Percentiles rank a stretch among this genome's conserved stretches.
Conservation (phyloP, 2,797 vertebrate genomes). For the Labroides dimidiatus region DNA sequence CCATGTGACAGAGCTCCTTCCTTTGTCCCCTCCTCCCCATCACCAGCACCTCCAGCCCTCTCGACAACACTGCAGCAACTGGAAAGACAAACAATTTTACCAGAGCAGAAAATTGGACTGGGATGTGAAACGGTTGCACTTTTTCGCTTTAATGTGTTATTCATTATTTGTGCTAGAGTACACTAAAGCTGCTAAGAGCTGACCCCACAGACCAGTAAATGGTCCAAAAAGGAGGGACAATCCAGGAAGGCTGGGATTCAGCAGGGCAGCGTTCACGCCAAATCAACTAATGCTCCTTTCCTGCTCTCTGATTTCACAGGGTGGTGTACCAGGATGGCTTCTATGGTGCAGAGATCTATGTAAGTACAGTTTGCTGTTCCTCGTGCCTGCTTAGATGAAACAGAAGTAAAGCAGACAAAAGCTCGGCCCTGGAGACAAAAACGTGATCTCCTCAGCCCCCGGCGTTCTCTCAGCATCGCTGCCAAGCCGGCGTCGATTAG, state of each 20-base stretch:
- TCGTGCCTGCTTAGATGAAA: conserved; percentile 62
- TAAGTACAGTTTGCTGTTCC: conserved; percentile 83
- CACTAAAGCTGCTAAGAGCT: conserved; percentile 47
- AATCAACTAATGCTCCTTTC: conserved; percentile 53
- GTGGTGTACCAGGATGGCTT: conserved; percentile 97
- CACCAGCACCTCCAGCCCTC: conserved; percentile 32
- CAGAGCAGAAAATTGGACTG: conserved; percentile 77
- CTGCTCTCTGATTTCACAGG: conserved; percentile 80
- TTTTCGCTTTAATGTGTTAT: conserved; percentile 69
- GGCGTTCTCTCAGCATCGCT: conserved; percentile 51
- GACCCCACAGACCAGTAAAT: conserved; percentile 55
- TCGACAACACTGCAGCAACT: conserved; percentile 65
- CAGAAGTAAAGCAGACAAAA: conserved; percentile 65
- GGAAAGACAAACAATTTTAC: conserved; percentile 77
- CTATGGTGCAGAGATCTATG: conserved; percentile 96
- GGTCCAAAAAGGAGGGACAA: conserved; percentile 17
- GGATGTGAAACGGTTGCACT: conserved; percentile 66
- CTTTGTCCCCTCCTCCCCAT: conserved; percentile 42
- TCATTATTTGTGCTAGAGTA: conserved; percentile 66
- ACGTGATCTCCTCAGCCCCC: conserved; percentile 70
- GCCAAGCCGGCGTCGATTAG: conserved; percentile 77
- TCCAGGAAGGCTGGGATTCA: conserved; percentile 18
- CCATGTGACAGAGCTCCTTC: conserved; percentile 68
- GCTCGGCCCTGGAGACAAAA: conserved; percentile 66
- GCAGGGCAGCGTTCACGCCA: not conserved